Evolutionary conservation across 2,888 invertebrate species (phyloP).

Genomic region (Phytoseiulus persimilis): DNA sequence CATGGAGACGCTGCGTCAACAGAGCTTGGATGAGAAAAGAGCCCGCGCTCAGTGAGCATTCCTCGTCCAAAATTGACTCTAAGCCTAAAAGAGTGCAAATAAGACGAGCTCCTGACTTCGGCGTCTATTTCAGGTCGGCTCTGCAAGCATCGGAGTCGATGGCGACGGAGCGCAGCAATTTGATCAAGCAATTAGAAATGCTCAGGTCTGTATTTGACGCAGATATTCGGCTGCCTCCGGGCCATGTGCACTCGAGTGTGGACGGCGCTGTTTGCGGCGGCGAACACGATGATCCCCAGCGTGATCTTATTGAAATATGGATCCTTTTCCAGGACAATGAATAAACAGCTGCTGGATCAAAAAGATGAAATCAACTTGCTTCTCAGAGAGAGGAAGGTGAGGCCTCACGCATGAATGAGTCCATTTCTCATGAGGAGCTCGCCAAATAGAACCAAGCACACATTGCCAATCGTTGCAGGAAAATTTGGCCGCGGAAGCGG

Average conservation of each 20-base stretch:
- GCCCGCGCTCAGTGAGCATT: slow-evolving; percentile 50
- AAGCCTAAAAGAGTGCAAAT: not conserved
- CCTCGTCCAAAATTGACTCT: not conserved
- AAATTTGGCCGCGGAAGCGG: not conserved
- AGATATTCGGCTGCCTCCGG: not conserved
- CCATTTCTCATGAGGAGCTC: too few species aligned
- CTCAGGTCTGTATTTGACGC: slow-evolving; percentile 48
- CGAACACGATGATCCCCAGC: too few species aligned
- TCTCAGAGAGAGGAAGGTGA: slow-evolving; percentile 37
- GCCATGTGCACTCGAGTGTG: too few species aligned
- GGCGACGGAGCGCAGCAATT: slow-evolving; percentile 52
- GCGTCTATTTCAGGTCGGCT: slow-evolving; percentile 48
- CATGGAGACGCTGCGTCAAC: slow-evolving; percentile 49
- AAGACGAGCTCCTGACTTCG: not conserved
- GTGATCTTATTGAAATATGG: too few species aligned
- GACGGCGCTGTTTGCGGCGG: too few species aligned
- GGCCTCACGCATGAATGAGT: too few species aligned
- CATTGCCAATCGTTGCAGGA: not conserved
- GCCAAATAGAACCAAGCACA: too few species aligned
- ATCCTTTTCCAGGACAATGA: slow-evolving; percentile 49
- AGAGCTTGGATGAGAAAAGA: slow-evolving; percentile 50
- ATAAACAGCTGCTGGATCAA: slow-evolving; percentile 52
- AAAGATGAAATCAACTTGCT: slow-evolving; percentile 48
- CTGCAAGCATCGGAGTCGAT: slow-evolving; percentile 52
- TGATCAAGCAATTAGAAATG: slow-evolving; percentile 52